Percentiles rank a stretch among this genome's conserved stretches.
phyloP scores from a whole-genome alignment of 1,140 invertebrate species.

The Brachystomella parvula region DNA sequence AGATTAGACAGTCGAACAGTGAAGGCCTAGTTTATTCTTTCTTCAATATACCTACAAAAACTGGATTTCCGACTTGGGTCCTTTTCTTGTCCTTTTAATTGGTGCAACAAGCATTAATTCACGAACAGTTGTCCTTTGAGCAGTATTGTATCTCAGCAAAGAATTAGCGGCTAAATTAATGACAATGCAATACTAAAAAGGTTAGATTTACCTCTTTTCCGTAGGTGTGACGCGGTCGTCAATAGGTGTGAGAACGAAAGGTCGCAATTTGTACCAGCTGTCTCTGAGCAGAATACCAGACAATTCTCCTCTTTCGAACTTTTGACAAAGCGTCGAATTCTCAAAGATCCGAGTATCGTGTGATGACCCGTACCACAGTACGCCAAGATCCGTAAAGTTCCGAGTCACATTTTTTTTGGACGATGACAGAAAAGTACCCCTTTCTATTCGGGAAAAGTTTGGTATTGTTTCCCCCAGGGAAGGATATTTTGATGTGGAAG shows the following conservation, averaged over 20 bases:
- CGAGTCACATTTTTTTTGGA: conserved; percentile 33
- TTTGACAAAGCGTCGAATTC: conserved; percentile 4
- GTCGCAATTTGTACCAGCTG: conserved; percentile 14
- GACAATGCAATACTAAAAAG: conserved; percentile 39
- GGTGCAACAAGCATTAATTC: no score
- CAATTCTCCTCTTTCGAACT: conserved; percentile 6
- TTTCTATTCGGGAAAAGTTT: conserved; percentile 38
- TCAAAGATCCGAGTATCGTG: conserved; percentile 33
- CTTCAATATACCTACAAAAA: no score
- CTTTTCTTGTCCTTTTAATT: no score
- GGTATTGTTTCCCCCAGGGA: conserved; percentile 37
- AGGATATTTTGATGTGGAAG: conserved; percentile 35
- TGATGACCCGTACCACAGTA: conserved; percentile 35
- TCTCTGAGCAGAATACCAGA: conserved; percentile 20
- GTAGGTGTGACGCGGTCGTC: conserved; percentile 33
- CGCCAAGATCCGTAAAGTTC: conserved; percentile 31
- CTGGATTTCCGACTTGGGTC: no score
- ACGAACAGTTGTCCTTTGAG: no score
- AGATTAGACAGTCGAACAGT: no score
- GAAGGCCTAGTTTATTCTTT: no score
- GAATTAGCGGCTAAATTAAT: conserved; percentile 41
- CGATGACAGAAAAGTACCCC: conserved; percentile 30
- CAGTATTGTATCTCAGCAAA: not conserved
- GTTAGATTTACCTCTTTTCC: conserved; percentile 21
- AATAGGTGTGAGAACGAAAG: conserved; percentile 37